Evolutionary conservation across 1,140 invertebrate species (phyloP).

Genomic region (Heliconius hewitsoni): DNA sequence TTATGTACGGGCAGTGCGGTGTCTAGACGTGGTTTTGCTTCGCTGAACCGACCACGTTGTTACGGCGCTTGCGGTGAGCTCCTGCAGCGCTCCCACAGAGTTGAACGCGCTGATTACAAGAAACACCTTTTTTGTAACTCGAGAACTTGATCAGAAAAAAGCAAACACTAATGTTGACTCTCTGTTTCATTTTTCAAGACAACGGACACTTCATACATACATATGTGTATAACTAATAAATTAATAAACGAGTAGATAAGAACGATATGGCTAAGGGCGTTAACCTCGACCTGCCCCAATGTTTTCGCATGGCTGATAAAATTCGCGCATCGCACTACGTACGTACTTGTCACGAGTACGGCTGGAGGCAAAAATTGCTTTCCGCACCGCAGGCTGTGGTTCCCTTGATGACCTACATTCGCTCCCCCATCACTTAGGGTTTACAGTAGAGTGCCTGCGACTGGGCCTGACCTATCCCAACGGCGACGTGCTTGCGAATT

Average conservation of each 20-base stretch:
- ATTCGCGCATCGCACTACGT: slow-evolving; percentile 48
- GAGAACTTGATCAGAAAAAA: slow-evolving; percentile 51
- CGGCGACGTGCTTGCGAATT: slow-evolving; percentile 57
- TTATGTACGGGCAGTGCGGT: slow-evolving; percentile 56
- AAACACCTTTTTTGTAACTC: slow-evolving; percentile 52
- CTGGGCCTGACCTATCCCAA: slow-evolving; percentile 73
- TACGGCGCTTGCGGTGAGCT: slow-evolving; percentile 61
- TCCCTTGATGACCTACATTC: slow-evolving; percentile 75
- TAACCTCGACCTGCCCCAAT: slow-evolving; percentile 71
- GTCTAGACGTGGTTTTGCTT: slow-evolving; percentile 77
- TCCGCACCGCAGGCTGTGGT: slow-evolving; percentile 54
- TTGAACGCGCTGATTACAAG: slow-evolving; percentile 56
- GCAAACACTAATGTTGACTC: slow-evolving; percentile 37
- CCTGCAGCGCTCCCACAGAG: slow-evolving; percentile 71
- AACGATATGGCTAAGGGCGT: slow-evolving; percentile 53
- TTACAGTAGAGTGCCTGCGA: slow-evolving; percentile 69
- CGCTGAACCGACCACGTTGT: slow-evolving; percentile 56
- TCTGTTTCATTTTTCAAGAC: slow-evolving; percentile 32
- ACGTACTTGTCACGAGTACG: slow-evolving; percentile 42
- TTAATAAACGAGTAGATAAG: slow-evolving; percentile 45
- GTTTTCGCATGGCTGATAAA: slow-evolving; percentile 63
- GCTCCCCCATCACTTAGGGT: slow-evolving; percentile 73
- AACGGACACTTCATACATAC: slow-evolving; percentile 12
- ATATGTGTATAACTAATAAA: slow-evolving; percentile 34
- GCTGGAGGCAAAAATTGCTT: slow-evolving; percentile 56